phyloP scores from a whole-genome alignment of 2,888 invertebrate genomes.

The Drosophila kanekoi region DNA sequence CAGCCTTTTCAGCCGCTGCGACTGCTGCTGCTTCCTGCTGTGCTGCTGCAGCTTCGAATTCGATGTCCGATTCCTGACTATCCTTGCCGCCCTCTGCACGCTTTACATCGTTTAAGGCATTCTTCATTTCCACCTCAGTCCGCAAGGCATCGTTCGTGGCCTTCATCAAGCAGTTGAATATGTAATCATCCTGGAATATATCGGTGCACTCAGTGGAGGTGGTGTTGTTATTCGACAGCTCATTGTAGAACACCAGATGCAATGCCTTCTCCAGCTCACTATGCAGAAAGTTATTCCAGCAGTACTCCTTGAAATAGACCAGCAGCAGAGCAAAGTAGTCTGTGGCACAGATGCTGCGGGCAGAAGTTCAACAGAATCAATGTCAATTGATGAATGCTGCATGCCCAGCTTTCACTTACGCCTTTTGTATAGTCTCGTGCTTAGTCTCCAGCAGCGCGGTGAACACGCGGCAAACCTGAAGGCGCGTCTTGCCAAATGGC shows the following conservation, averaged over 20 bases:
- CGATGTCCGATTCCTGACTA: constrained; percentile 16
- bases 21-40: constrained; percentile 22
- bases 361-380: constrained; percentile 2
- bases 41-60: constrained; percentile 35
- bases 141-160: constrained; percentile 25
- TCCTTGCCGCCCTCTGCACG: constrained; percentile 50
- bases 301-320: constrained; percentile 95
- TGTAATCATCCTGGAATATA: constrained; percentile 59
- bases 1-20: constrained; percentile 21
- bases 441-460: constrained; percentile 91
- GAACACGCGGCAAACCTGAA: constrained; percentile 92
- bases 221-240: constrained; percentile 82
- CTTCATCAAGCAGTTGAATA: constrained; percentile 56
- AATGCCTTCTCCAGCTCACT: constrained; percentile 94
- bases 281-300: constrained; percentile 98
- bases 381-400: background rate
- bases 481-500: constrained; percentile 92
- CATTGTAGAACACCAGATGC: constrained; percentile 88
- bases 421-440: constrained; percentile 89
- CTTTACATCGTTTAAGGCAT: constrained; percentile 52
- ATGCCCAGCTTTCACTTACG: constrained; percentile 84
- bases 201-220: constrained; percentile 71
- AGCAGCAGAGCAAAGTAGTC: constrained; percentile 89
- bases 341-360: constrained; percentile 83
- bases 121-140: constrained; percentile 44